Evolutionary conservation across 2,113 vertebrate species (phyloP), one percentile per base, ranked within the genome.

Genomic region (Brienomyrus brachyistius): DNA sequence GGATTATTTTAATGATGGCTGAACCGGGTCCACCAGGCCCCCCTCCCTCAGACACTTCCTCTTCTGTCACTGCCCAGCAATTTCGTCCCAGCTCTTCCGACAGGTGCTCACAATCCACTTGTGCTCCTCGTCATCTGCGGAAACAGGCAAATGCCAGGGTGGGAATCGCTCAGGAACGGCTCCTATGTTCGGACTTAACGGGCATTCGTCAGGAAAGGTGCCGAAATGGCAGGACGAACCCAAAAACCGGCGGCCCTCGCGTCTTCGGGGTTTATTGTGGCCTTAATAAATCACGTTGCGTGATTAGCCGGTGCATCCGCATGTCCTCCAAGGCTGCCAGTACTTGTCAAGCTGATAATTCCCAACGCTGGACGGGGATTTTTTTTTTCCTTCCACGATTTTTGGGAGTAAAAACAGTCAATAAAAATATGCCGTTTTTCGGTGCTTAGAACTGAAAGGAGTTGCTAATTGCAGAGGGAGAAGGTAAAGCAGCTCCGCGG

Each of bases 401-500:
- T 56, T 89, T 95, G 95, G 95, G 95, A 96, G 96, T 96, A 97
- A 97, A 93, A 97, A 95, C 91, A 94, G 95, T 96, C 94, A 96
- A 94, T 95, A 95, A 97, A 95, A 95, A 95, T 94, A 95, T 96
- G 96, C 95, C 96, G 89, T 94, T 97, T 95, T 96, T 96, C 94
- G 94, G 96, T 94, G 94, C 94, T 96, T 95, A 95, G 92, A 96
- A 97, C 95, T 97, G 96, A 94, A 98, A 98, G 94, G 96, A 97
- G 97, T 94, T 97, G 96, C 95, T 99, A 99, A 99, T 99, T 99
- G 97, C 97, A 95, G 93, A 90, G 91, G 91, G 94, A 94, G 96
- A 95, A 80, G 95, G 97, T 97, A 95, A 95, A 95, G 93, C 92
- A 90, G 96, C 96, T 96, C 93, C 83, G 95, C 95, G 94, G 96